Evolutionary conservation across 2,113 vertebrate genomes (phyloP).

Genomic region (Acanthochromis polyacanthus): DNA sequence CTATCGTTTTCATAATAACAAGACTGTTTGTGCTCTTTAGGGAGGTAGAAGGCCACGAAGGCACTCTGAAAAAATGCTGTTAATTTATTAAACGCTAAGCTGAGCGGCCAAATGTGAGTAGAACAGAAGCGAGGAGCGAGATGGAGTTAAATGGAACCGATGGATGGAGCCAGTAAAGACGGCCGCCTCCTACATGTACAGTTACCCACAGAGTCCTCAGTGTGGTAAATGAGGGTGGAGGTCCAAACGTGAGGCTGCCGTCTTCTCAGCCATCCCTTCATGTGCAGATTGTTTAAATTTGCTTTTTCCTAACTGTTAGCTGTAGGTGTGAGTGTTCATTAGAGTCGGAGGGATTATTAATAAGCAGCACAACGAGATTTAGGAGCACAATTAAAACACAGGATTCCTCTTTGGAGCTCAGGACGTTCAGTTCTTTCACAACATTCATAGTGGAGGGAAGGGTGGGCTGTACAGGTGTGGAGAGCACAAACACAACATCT

Average conservation of each 20-base stretch:
- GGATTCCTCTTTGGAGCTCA: constrained; percentile 67
- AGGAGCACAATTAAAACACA: constrained; percentile 46
- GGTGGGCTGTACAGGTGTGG: constrained; percentile 46
- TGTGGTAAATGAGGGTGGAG: neutral
- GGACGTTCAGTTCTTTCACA: constrained; percentile 48
- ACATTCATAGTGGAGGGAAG: constrained; percentile 55
- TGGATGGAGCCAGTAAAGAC: constrained; percentile 17
- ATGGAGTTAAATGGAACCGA: neutral
- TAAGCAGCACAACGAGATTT: constrained; percentile 61
- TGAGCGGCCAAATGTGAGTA: constrained; percentile 16
- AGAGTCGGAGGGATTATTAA: constrained; percentile 18
- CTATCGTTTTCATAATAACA: constrained; percentile 9
- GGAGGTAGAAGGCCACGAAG: constrained; percentile 78
- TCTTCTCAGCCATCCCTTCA: neutral
- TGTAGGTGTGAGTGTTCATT: constrained; percentile 3
- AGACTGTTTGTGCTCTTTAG: constrained; percentile 76
- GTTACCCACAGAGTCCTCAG: neutral
- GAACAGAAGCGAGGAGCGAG: constrained; percentile 6
- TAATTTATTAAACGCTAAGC: constrained; percentile 24
- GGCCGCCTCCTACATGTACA: constrained; percentile 14
- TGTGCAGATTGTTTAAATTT: neutral
- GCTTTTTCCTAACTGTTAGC: neutral
- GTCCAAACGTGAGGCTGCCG: constrained; percentile 9
- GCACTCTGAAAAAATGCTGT: constrained; percentile 62
- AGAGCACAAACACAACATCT: constrained; percentile 55